Percentiles rank a stretch among this genome's conserved stretches.
Evolutionary conservation across 2,797 vertebrate species (phyloP).

Genomic region (Galago senegalensis): DNA sequence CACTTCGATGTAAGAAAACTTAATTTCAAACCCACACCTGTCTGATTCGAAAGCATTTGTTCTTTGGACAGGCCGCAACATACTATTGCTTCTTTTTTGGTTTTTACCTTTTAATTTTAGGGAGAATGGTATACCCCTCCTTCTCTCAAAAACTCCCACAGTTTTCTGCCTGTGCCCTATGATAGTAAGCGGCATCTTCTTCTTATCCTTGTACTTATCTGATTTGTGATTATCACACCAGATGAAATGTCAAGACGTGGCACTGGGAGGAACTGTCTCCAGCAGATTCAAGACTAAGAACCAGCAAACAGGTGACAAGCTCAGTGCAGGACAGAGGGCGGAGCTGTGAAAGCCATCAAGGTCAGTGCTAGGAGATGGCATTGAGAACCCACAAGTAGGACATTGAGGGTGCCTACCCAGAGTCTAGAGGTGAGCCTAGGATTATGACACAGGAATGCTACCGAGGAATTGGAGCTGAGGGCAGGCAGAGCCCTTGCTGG

Average conservation of each 20-base stretch:
- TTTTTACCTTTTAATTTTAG: neutral
- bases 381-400: neutral
- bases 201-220: neutral
- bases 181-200: neutral
- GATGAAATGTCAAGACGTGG: neutral
- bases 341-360: neutral
- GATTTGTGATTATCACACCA: constrained; percentile 30
- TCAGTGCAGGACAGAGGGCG: neutral
- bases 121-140: neutral
- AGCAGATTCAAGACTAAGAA: neutral
- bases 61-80: neutral
- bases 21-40: neutral
- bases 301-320: neutral
- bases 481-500: neutral
- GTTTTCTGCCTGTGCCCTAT: neutral
- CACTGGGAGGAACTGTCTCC: neutral
- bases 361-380: neutral
- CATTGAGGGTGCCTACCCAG: neutral
- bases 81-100: neutral
- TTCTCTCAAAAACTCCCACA: neutral
- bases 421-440: neutral
- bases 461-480: neutral
- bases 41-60: neutral
- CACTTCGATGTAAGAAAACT: neutral
- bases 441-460: neutral